Percentiles rank a stretch among this genome's conserved stretches.
These are phyloP conservation scores for Epizoanthus rinbou DNA, from an alignment of 92 coral and sea anemone species.

Conservation along the genomic window DNA sequence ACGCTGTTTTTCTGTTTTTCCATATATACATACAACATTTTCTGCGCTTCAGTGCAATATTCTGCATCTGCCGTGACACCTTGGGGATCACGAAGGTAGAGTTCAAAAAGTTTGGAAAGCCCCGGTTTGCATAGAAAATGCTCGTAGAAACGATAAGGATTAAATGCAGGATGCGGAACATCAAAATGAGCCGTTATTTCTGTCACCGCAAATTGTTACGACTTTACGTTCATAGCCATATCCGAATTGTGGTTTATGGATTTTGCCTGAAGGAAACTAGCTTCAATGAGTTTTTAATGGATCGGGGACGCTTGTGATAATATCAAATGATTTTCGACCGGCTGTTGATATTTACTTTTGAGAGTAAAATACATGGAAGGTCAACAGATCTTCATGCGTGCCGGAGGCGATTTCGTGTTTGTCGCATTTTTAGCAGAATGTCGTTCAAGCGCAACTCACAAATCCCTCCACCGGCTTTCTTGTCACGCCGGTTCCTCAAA, in stretches of 20 bases:
- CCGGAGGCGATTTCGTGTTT: slow-evolving; percentile 11
- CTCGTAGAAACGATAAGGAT: neutral
- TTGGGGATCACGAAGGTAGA: neutral
- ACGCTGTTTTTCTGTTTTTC: neutral
- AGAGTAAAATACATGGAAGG: slow-evolving; percentile 30
- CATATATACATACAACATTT: slow-evolving; percentile 1
- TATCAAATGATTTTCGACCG: slow-evolving; percentile 38
- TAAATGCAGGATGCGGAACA: neutral
- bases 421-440: slow-evolving; percentile 1
- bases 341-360: slow-evolving; percentile 35
- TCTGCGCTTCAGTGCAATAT: neutral
- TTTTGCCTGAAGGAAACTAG: slow-evolving; percentile 34
- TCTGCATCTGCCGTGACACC: neutral
- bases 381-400: neutral
- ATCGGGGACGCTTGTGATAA: slow-evolving; percentile 39
- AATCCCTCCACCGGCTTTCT: neutral
- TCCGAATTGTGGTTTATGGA: slow-evolving; percentile 16
- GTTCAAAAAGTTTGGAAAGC: neutral
- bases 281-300: slow-evolving; percentile 47
- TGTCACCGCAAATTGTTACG: neutral
- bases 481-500: neutral
- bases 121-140: neutral
- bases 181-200: neutral
- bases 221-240: neutral
- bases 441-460: slow-evolving; percentile 21